A percentile compares a stretch with the other conserved stretches of the same genome.
Evolutionary conservation across 2,797 vertebrate genomes (phyloP).

Genomic region (Sebastiscus tertius): DNA sequence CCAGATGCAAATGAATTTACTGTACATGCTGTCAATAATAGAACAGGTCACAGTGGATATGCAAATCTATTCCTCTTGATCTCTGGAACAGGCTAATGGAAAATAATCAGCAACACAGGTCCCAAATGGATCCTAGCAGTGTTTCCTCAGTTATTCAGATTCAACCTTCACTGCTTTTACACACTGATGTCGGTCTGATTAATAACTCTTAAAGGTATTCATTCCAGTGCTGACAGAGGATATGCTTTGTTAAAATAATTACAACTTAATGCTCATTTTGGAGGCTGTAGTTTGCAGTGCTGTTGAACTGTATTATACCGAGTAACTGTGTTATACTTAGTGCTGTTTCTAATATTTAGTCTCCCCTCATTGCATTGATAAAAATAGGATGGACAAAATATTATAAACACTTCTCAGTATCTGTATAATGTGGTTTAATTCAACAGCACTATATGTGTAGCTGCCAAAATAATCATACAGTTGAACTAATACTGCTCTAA

Average conservation of each 20-base stretch:
- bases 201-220: background rate
- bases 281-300: background rate
- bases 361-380: too few relatives aligned
- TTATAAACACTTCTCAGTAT: background rate
- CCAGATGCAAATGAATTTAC: conserved; percentile 31
- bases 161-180: background rate
- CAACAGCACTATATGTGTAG: background rate
- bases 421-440: background rate
- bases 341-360: background rate
- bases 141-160: background rate
- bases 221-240: background rate
- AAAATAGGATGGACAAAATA: background rate
- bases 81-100: background rate
- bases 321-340: background rate
- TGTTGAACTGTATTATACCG: background rate
- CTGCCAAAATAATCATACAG: background rate
- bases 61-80: conserved; percentile 40
- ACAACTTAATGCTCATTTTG: background rate
- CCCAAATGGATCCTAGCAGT: background rate
- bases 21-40: conserved; percentile 26
- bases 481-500: background rate
- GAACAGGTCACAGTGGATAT: conserved; percentile 15
- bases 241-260: background rate
- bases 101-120: background rate
- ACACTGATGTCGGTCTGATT: background rate